A percentile compares a stretch with the other conserved stretches of the same genome.
Conservation (phyloP, 2,113 vertebrate genomes). For the Toxostoma redivivum region DNA sequence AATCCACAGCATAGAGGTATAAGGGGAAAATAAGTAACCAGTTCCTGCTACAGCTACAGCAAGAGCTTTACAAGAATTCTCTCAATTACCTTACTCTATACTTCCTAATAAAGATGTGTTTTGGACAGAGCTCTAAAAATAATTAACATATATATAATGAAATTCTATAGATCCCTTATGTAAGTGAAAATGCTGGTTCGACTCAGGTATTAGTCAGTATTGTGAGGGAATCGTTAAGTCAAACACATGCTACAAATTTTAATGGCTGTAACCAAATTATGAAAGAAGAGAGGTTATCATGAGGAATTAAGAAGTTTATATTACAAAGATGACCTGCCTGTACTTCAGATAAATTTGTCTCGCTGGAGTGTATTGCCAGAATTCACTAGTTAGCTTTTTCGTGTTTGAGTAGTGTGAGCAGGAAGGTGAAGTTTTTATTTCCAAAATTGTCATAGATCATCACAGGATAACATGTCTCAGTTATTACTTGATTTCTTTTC, state of each 20-base stretch:
- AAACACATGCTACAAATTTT: constrained; percentile 43
- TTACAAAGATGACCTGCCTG: neutral
- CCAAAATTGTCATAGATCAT: neutral
- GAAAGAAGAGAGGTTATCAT: neutral
- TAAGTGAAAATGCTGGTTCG: neutral
- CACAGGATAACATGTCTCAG: neutral
- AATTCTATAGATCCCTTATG: fast-evolving
- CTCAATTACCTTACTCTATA: neutral
- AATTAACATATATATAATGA: neutral
- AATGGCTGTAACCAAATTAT: neutral
- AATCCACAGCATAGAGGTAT: neutral
- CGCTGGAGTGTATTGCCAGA: neutral
- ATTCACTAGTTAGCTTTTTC: neutral
- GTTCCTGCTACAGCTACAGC: neutral
- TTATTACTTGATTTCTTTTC: neutral
- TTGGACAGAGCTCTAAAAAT: neutral
- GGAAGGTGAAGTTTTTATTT: neutral
- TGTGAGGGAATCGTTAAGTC: neutral
- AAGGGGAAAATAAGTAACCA: neutral
- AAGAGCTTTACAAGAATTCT: neutral
- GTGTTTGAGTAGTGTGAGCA: neutral
- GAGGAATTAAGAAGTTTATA: neutral
- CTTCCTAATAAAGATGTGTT: neutral
- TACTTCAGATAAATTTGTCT: neutral
- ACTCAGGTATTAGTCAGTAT: neutral